A percentile compares a stretch with the other conserved stretches of the same genome.
Conservation (phyloP, 1,140 invertebrate genomes). For the Zophobas atratus region DNA sequence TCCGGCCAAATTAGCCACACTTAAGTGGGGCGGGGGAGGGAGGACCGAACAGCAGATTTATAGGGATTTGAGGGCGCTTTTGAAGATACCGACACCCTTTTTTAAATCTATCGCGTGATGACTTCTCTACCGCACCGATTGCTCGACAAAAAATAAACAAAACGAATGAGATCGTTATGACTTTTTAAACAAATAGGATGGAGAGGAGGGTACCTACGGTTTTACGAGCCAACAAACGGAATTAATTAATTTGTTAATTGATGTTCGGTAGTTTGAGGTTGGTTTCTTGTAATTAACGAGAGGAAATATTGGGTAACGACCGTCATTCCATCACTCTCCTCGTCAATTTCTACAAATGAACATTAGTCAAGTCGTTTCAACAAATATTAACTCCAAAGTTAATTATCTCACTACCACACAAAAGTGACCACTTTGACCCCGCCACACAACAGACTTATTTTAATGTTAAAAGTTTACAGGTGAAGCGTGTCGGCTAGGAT, state of each 20-base stretch:
- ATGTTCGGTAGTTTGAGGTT: conserved; percentile 37
- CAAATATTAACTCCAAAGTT: conserved; percentile 48
- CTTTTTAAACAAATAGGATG: conserved; percentile 13
- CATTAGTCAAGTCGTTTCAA: conserved; percentile 48
- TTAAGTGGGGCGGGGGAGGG: conserved; percentile 52
- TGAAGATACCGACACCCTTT: conserved; percentile 59
- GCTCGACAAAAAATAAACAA: not conserved
- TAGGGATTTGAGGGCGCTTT: conserved; percentile 54
- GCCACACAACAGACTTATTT: conserved; percentile 18
- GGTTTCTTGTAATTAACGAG: conserved; percentile 41
- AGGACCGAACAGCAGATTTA: conserved; percentile 51
- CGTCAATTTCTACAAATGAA: conserved; percentile 44
- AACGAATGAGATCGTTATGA: conserved; percentile 5
- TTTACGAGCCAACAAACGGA: conserved; percentile 24
- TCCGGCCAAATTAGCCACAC: conserved; percentile 58
- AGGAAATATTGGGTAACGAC: conserved; percentile 30
- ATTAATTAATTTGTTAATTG: conserved; percentile 44
- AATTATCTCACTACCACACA: conserved; percentile 44
- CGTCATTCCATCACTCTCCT: conserved; percentile 38
- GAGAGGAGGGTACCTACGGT: not conserved
- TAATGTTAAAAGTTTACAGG: conserved; percentile 16
- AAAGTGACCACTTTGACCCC: conserved; percentile 32
- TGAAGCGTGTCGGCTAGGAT: conserved; percentile 10
- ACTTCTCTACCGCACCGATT: conserved; percentile 12
- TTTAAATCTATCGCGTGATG: conserved; percentile 53